These are phyloP conservation scores for Listrodromus nycthemerus DNA, from an alignment of 2,888 invertebrate genomes.

Conservation along the genomic window DNA sequence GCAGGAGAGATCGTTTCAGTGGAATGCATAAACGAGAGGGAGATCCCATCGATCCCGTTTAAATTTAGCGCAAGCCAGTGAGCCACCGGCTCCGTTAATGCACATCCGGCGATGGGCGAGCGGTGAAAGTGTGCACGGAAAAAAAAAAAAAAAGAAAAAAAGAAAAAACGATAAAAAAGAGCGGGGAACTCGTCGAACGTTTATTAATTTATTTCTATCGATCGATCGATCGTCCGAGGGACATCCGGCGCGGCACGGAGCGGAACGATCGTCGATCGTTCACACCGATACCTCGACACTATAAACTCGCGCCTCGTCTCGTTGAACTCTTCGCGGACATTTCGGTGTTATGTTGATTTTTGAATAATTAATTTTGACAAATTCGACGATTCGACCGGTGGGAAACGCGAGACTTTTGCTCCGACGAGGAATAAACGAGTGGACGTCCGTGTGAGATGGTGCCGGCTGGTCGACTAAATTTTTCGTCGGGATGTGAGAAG, in stretches of 20 bases:
- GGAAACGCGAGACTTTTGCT: background rate
- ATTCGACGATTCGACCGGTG: background rate
- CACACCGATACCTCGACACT: background rate
- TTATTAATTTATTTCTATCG: constrained; percentile 5
- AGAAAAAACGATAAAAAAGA: background rate
- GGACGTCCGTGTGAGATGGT: constrained; percentile 70
- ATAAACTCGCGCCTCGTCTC: background rate
- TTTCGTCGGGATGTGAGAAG: constrained; percentile 60
- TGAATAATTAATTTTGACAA: no score
- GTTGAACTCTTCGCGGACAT: background rate
- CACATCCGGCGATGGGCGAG: constrained; percentile 28
- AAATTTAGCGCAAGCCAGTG: constrained; percentile 50
- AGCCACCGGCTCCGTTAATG: constrained; percentile 34
- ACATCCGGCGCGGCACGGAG: background rate
- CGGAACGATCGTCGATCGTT: background rate
- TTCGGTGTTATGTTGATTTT: background rate
- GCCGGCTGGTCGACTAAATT: constrained; percentile 75
- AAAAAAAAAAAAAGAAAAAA: background rate
- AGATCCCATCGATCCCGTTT: constrained; percentile 58
- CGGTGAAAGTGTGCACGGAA: background rate
- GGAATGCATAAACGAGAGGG: constrained; percentile 23
- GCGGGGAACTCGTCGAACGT: background rate
- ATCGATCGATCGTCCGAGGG: constrained; percentile 19
- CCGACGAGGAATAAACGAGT: constrained; percentile 10
- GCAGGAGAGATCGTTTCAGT: constrained; percentile 27